Base-by-base conservation (phyloP, 2,888 invertebrate species). In the Callyntrura sp. region DNA sequence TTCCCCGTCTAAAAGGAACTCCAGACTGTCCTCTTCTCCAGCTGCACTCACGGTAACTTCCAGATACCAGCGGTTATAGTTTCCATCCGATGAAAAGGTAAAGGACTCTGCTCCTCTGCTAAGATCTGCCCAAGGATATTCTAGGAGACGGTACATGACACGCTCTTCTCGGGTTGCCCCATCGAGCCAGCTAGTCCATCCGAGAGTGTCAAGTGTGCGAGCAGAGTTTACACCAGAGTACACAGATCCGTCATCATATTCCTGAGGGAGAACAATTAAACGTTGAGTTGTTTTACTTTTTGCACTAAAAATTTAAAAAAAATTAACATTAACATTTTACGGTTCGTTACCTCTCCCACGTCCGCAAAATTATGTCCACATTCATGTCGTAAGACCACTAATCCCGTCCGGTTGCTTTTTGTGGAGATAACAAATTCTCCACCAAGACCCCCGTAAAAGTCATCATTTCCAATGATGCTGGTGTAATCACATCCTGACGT, bases 351-450 rank as follows among this genome's bases (percentile, higher is more conserved):
- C 57, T 91, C 91, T 12, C 92, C 92, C 14, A 91, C 92, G 23
- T 90, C 62, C 3, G 81, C 90, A 62, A 92, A 91, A 55, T 92
- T 90, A 55, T 91, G 91, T 3, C 90, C 91, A 81, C 85, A 79
- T 78, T 91, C 91, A 48, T 90, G 90, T 25, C 43, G 5, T 17
- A 60, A 78, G 1, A 93, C 93, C 4, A 91, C 91, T 0, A 91
- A 92, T 0, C 93, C 93, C 11, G 93, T 93, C n/a, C 92, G 62
- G 11, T 91, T 82, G 62, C 91, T 91, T 57, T 60, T 90, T 3
- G 93, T 93, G 1, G 92, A 93, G 55, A 93, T 92, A 6, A 93
- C 93, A 79, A 93, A 93, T 48, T 93, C 93, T 17, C 93, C 93
- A 6, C 93, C 93, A 8, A 93, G 68, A n/a, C 93, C 93, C 20